These are phyloP conservation scores for Fopius arisanus DNA, from an alignment of 1,140 invertebrate genomes.

Conservation along the genomic window DNA sequence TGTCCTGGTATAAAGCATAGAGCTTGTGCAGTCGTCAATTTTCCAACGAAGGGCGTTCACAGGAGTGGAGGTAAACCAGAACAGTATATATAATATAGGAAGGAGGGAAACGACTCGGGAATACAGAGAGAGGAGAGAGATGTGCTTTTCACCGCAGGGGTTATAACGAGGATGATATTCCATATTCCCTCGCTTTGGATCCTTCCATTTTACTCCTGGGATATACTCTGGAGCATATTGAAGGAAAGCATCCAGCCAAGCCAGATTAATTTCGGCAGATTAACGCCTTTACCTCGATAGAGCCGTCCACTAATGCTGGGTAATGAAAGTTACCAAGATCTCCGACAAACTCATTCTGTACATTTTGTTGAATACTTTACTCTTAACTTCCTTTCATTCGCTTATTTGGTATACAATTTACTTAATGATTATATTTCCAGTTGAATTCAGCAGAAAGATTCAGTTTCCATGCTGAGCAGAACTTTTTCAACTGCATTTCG, in stretches of 20 bases:
- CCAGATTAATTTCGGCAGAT: constrained; percentile 43
- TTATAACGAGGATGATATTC: constrained; percentile 20
- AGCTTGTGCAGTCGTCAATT: constrained; percentile 11
- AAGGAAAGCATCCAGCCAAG: constrained; percentile 40
- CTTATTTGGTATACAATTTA: constrained; percentile 32
- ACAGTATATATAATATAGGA: not conserved
- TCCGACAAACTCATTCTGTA: constrained; percentile 8
- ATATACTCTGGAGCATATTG: constrained; percentile 35
- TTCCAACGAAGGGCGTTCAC: constrained; percentile 14
- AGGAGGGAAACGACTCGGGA: not conserved
- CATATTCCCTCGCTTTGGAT: constrained; percentile 9
- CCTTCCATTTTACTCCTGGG: constrained; percentile 10
- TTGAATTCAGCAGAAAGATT: constrained; percentile 1
- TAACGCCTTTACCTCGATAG: constrained; percentile 39
- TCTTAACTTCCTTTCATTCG: constrained; percentile 27
- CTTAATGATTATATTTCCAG: constrained; percentile 11
- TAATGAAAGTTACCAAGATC: constrained; percentile 41
- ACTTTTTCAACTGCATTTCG: too few species aligned
- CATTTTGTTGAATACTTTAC: not conserved
- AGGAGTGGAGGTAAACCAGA: not conserved
- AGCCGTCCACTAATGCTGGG: constrained; percentile 37
- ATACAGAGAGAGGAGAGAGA: not conserved
- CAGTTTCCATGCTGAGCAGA: not conserved
- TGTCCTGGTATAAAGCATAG: constrained; percentile 36
- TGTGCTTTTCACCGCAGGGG: not conserved